Percentiles rank a stretch among this genome's conserved stretches.
Conservation (phyloP, 2,797 vertebrate species). For the Aselliscus stoliczkanus region DNA sequence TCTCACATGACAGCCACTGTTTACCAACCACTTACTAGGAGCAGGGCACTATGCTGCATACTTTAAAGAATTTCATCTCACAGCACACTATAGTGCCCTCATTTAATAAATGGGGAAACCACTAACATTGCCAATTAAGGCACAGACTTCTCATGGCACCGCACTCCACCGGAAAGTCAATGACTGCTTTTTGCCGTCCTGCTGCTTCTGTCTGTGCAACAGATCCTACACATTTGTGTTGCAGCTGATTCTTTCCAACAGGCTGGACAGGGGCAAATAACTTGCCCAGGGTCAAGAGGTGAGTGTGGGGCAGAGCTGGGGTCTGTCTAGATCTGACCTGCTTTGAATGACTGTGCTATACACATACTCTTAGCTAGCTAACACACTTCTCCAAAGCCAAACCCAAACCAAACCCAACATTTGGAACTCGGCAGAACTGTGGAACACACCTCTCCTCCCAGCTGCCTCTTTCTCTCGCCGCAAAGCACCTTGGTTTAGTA, state of each 20-base stretch:
- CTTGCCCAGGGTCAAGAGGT: neutral
- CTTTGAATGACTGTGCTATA: neutral
- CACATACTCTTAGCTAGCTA: neutral
- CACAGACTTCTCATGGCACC: neutral
- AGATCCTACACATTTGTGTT: neutral
- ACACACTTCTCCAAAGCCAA: neutral
- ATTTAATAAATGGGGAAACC: neutral
- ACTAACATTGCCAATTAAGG: neutral
- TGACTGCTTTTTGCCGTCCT: neutral
- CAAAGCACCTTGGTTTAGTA: neutral
- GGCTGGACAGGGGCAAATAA: neutral
- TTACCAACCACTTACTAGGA: neutral
- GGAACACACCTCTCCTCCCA: neutral
- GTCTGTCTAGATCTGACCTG: neutral
- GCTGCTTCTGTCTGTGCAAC: neutral
- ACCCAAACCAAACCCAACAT: neutral
- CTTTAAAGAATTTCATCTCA: neutral
- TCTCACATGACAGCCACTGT: neutral
- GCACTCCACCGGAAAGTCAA: neutral
- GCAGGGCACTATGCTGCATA: neutral
- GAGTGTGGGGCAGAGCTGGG: neutral
- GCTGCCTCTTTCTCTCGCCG: neutral
- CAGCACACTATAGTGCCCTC: neutral
- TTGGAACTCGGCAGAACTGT: neutral
- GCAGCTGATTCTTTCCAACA: neutral